Evolutionary conservation across 2,888 invertebrate genomes (phyloP), one percentile per base, ranked within the genome.

Genomic region (Alloscopus bannaensis): DNA sequence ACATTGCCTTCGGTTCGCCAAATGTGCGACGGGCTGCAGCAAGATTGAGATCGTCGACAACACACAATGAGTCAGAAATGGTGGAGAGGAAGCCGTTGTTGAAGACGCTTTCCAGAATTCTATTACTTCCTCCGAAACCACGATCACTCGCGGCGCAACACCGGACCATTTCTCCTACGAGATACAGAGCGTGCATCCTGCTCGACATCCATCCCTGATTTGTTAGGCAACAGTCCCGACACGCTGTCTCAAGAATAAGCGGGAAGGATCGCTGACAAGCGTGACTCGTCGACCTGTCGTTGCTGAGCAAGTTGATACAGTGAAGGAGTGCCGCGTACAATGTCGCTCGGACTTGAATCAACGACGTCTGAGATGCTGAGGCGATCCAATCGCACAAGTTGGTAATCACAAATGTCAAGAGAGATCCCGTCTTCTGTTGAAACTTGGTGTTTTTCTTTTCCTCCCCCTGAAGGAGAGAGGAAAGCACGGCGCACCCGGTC

Each of bases 321-420:
- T 94, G 95, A 0, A 96, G 88, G 20, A 97, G 87, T 0, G 95
- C 93, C 0, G 95, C 94, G 87, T 97, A 97, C 16, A 97, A 88
- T 88, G 97, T 95, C 0, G 95, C 94, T 52, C 96, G 89, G 77
- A 96, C 83, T 8, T 72, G 42, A n/a, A n/a, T n/a, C n/a, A n/a
- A n/a, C 0, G 71, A 57, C 45, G 81, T 78, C 13, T 79, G 71
- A 18, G 85, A n/a, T n/a, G n/a, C 84, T 13, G 68, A 55, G 1
- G 77, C 29, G 13, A 81, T 64, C 84, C 85, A 85, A 11, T 60
- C 42, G 66, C 85, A 85, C 8, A 84, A 29, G 24, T 83, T 59
- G n/a, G 73, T 77, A 8, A 86, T 70, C 24, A 85, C 82, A 45
- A 83, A 70, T n/a, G 73, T 82, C 2, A 86, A 66, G 16, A 78